Base-by-base conservation (phyloP, 1,140 invertebrate species). In the Caenorhabditis latens region DNA sequence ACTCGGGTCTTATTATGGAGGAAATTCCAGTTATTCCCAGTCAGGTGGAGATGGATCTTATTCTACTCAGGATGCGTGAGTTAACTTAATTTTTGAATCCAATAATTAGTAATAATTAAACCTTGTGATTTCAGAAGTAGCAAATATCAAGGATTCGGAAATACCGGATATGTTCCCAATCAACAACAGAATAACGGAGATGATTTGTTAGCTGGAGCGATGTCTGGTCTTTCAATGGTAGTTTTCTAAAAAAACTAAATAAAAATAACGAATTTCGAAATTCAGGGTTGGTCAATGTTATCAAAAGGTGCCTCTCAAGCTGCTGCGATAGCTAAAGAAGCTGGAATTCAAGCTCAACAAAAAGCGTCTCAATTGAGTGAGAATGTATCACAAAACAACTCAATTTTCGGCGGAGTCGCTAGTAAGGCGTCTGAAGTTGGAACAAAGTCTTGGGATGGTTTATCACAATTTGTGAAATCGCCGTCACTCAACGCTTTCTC, bases 121-220 rank as follows among this genome's bases (percentile, higher is more conserved):
- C 13, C 0, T 71, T 32, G 32, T 0, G 50, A 14, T 24, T 79
- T 50, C 14, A 79, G 71, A 9, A 87, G 89, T 43, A 88, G 86
- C 32, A 90, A 91, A 40, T 92, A 92, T 83, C 87, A 90, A 55
- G 91, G 91, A 21, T 92, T 92, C 85, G 91, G 91, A 50, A 92
- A 92, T 83, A 92, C 91, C 0, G 84, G 86, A 24, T 89, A 90
- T 85, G 67, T 58, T 9, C 87, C 90, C 88, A 84, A 85, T 53
- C 42, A 32, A 24, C 46, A 63, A 83, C 71, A 48, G 19, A 53
- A 53, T 53, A 32, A 43, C 21, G 57, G 82, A 43, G 61, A 88
- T 84, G 91, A 92, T 85, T 48, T 92, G 19, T 86, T 92, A 14
- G 48, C 89, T 9, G 92, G 91, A 63, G 92, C 92, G 21, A 88